Percentiles rank a stretch among this genome's conserved stretches.
These are phyloP conservation scores for Cinara cedri DNA, from an alignment of 2,888 invertebrate species.

Conservation along the genomic window DNA sequence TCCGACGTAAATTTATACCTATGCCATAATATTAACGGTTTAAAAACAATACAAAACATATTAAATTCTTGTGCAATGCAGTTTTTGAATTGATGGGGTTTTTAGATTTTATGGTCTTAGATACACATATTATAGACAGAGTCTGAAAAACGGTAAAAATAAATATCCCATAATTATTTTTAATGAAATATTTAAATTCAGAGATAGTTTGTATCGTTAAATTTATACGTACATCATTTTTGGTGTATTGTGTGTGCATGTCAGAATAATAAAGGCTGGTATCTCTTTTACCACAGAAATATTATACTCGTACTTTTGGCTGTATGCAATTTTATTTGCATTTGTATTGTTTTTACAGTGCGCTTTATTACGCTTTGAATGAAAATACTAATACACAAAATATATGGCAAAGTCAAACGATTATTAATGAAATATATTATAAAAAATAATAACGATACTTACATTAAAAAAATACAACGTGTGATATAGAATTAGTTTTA, in stretches of 20 bases:
- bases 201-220: neutral
- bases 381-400: no score
- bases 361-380: no score
- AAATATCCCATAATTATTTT: neutral
- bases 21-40: neutral
- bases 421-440: no score
- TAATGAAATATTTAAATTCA: slow-evolving; percentile 28
- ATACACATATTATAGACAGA: neutral
- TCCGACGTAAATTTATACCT: no score
- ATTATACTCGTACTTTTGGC: no score
- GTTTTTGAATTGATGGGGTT: neutral
- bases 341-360: no score
- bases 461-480: no score
- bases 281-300: neutral
- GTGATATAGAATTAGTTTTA: no score
- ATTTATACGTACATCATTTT: neutral
- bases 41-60: neutral
- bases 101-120: neutral
- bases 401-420: no score
- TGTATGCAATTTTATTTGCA: no score
- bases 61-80: neutral
- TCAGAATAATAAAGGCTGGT: slow-evolving; percentile 19
- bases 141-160: neutral
- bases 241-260: neutral
- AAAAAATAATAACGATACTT: no score